Evolutionary conservation across 2,888 invertebrate genomes (phyloP), one percentile per base, ranked within the genome.

Genomic region (Achlya flavicornis): DNA sequence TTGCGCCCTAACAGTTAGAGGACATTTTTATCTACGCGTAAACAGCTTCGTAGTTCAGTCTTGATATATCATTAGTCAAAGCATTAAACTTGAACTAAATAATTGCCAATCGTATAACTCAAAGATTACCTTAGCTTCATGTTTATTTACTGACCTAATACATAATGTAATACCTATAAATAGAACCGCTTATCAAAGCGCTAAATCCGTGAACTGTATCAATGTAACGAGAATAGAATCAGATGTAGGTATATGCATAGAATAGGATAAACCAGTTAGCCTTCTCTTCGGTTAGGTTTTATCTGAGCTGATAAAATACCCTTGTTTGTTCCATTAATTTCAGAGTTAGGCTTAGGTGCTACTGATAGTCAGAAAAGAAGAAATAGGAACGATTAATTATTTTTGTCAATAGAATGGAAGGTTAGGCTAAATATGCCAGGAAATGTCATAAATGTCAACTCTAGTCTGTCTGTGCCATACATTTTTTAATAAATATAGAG

Each of bases 71-170:
- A n/a, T n/a, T n/a, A n/a, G n/a, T n/a, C n/a, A n/a, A n/a, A n/a
- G n/a, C n/a, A n/a, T n/a, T n/a, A 53, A 11, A 41, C 14, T 59
- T 59, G 59, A 41, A 59, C 26, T n/a, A 11, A 58, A 58, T 58
- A 33, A 58, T 41, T 16, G 32, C 19, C 10, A 43, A 26, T 38
- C 4, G 59, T 59, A 41, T 16, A 19, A 38, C 4, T 10, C 58
- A 60, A 19, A 41, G 43, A 26, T 60, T 60, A 43, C 19, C 6
- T 46, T 53, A 48, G 14, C 53, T 19, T 6, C 7, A 41, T 41
- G 19, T 60, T 60, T 60, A 60, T 41, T 41, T 19, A 5, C 14
- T 33, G 26, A 19, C 3, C 43, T 48, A 48, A 48, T 11, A 16
- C 38, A 41, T 41, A 41, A 59, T 59, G 26, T 26, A 19, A 60